Percentiles rank a stretch among this genome's conserved stretches.
phyloP scores from a whole-genome alignment of 2,113 vertebrate genomes.

The Cynopterus brachyotis region DNA sequence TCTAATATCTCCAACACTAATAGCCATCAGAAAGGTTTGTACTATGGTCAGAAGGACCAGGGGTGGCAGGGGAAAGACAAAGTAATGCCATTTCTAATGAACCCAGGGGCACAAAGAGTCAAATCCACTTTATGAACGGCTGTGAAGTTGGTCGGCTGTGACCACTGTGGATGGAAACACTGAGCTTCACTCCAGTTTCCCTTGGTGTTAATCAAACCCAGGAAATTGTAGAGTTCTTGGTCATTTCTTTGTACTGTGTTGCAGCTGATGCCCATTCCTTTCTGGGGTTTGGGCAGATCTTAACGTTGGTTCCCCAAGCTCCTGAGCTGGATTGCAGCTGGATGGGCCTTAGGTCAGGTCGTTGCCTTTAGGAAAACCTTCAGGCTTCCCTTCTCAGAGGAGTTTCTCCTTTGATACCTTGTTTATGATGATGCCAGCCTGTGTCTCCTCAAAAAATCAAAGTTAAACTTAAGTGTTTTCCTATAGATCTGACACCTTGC shows the following conservation, averaged over 20 bases:
- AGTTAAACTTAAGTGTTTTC: not conserved
- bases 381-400: not conserved
- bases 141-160: not conserved
- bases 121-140: not conserved
- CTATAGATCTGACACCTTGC: not conserved
- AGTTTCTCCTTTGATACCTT: not conserved
- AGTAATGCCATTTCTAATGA: not conserved
- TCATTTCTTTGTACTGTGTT: not conserved
- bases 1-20: slow-evolving; percentile 46
- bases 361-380: not conserved
- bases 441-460: not conserved
- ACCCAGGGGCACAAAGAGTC: not conserved
- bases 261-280: not conserved
- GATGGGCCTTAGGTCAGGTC: not conserved
- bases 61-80: not conserved
- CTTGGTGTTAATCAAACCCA: not conserved
- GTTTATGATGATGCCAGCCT: not conserved
- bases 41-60: not conserved
- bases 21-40: slow-evolving; percentile 1
- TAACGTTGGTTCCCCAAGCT: not conserved
- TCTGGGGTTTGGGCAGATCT: not conserved
- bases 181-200: not conserved
- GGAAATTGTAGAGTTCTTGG: not conserved
- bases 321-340: not conserved
- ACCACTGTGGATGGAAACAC: not conserved